Base-by-base conservation (phyloP, 2,888 invertebrate genomes). In the Mesopsocus fuscifrons region DNA sequence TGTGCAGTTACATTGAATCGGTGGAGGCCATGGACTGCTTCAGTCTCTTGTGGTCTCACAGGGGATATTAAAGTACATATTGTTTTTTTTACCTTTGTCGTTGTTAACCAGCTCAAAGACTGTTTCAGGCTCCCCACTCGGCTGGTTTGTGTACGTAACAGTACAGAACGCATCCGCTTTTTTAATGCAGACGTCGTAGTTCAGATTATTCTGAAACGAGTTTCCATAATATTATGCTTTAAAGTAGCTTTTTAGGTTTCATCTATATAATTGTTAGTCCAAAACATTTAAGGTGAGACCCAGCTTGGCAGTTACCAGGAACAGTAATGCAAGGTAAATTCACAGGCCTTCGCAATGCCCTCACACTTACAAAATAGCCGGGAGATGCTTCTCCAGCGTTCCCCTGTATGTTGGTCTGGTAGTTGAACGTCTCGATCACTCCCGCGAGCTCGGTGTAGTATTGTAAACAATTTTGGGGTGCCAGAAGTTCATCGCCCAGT, bases 151-250 rank as follows among this genome's bases (percentile, higher is more conserved):
- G 52, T 77, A 82, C 0, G 73, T 74, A 11, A 80, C 62, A 35
- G 72, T 71, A 57, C 81, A 82, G 42, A 69, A 69, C 21, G 69
- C 72, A 23, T 67, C 57, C 22, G 64, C 64, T 46, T 76, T 68
- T 51, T 68, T 59, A 48, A 81, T 70, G 54, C 81, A 82, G 49
- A 80, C 74, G 1, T 74, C 79, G 55, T 82, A 82, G 55, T 82
- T 81, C 3, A 81, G 58, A 57, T 81, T 78, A 53, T 80, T 82
- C 81, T 81, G 57, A 22, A 70, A 71, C n/a, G n/a, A n/a, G n/a
- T n/a, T n/a, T n/a, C n/a, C n/a, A n/a, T n/a, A n/a, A n/a, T n/a
- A n/a, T n/a, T n/a, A n/a, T n/a, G n/a, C n/a, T n/a, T n/a, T n/a
- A n/a, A n/a, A n/a, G n/a, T n/a, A n/a, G n/a, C n/a, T n/a, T n/a